Evolutionary conservation across 2,797 vertebrate genomes (phyloP), one percentile per base, ranked within the genome.

Genomic region (Moxostoma hubbsi): DNA sequence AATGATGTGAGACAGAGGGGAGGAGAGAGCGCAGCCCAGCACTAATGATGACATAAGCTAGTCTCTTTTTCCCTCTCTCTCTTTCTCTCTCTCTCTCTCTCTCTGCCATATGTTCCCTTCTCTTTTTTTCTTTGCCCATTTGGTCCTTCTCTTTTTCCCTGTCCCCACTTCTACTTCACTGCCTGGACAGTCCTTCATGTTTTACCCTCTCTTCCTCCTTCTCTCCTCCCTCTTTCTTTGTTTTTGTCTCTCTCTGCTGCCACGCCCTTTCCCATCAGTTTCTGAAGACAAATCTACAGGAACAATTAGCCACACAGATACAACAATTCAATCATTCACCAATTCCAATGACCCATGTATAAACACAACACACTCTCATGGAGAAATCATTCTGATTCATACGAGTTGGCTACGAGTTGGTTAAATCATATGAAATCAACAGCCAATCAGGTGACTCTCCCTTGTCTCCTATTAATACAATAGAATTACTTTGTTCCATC

Each of bases 11-110:
- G 71, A 53, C 6, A 12, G 45, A 70, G 75, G 70, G 83, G 78
- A 72, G 73, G 75, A 80, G 80, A 80, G 86, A 82, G 92, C 85
- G 91, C 93, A 84, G 77, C 85, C 92, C 83, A 90, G 92, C 89
- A 93, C 93, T 1, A 84, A 82, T 73, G 54, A 87, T 93, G 92
- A 94, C 90, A 91, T 94, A 93, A 94, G 24, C 24, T 18, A 18
- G 18, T 18, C 18, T 62, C 16, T 77, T 61, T 43, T 73, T 57
- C 81, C 86, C 80, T 85, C 82, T 77, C 81, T 79, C 84, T 81
- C 77, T 24, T 54, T 72, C 62, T 51, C n/a, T 63, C 64, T 13
- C 18, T 73, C 64, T 62, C 16, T 77, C 62, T 36, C 5, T 12
- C 9, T 76, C 11, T 16, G 16, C 7, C n/a, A 72, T 45, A 45